Conservation (phyloP, 2,888 invertebrate species). For the Hedya salicella region DNA sequence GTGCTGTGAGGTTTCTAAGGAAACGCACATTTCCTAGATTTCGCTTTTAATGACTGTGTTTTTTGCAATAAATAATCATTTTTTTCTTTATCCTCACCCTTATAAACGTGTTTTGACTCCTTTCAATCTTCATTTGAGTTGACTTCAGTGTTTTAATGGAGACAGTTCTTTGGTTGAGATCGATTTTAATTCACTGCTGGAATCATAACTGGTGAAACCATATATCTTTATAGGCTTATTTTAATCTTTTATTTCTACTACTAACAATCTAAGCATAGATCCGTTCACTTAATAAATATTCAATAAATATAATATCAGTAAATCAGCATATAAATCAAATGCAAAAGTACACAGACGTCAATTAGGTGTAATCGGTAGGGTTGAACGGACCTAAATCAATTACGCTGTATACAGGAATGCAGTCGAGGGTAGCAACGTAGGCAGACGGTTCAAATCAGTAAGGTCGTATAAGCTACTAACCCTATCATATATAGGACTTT, state of each 20-base stretch:
- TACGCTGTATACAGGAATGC: conserved; percentile 33
- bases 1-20: not conserved
- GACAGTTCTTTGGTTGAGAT: no score
- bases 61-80: not conserved
- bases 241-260: not conserved
- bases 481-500: conserved; percentile 3
- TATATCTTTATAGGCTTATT: not conserved
- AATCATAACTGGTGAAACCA: no score
- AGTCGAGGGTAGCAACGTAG: conserved; percentile 40
- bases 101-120: no score
- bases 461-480: conserved; percentile 9
- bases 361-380: conserved; percentile 39
- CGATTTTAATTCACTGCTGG: no score
- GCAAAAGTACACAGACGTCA: conserved; percentile 27
- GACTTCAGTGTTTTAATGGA: no score
- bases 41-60: conserved; percentile 4
- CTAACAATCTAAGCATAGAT: not conserved
- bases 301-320: conserved; percentile 6
- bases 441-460: conserved; percentile 20
- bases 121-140: no score
- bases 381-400: conserved; percentile 31
- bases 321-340: conserved; percentile 36
- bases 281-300: conserved; percentile 30
- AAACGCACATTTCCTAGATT: conserved; percentile 2
- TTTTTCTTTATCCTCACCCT: no score